These are phyloP conservation scores for Pleuronectes platessa DNA, from an alignment of 2,113 vertebrate genomes.

Conservation along the genomic window DNA sequence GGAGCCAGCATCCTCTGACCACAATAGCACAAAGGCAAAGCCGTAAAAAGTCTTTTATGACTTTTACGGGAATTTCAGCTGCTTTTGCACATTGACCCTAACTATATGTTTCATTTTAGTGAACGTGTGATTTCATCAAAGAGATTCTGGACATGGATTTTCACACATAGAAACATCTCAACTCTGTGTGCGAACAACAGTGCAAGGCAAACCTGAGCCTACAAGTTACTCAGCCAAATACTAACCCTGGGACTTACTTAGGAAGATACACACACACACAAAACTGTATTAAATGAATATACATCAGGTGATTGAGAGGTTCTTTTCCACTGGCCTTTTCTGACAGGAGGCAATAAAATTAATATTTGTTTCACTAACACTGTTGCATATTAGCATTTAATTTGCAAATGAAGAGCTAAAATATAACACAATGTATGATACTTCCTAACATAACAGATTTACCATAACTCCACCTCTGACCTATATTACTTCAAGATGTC, in stretches of 20 bases:
- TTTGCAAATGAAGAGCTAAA: background rate
- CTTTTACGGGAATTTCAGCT: constrained; percentile 32
- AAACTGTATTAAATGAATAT: background rate
- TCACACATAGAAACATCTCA: background rate
- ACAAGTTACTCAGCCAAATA: background rate
- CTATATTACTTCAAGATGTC: background rate
- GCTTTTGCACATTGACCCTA: background rate
- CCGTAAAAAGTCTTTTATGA: constrained; percentile 38
- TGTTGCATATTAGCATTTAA: background rate
- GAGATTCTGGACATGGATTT: background rate
- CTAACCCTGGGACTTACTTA: background rate
- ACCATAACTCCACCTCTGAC: background rate
- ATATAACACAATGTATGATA: background rate
- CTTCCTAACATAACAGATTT: background rate
- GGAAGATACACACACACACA: background rate
- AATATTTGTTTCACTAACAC: background rate
- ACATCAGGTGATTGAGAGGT: background rate
- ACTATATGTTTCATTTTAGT: background rate
- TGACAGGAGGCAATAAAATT: background rate
- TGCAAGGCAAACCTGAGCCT: background rate
- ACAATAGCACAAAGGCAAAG: constrained; percentile 30
- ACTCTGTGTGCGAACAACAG: background rate
- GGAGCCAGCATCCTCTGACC: background rate
- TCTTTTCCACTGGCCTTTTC: background rate
- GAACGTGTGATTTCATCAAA: constrained; percentile 3